phyloP scores from a whole-genome alignment of 2,113 vertebrate genomes.

The Mesocricetus auratus region DNA sequence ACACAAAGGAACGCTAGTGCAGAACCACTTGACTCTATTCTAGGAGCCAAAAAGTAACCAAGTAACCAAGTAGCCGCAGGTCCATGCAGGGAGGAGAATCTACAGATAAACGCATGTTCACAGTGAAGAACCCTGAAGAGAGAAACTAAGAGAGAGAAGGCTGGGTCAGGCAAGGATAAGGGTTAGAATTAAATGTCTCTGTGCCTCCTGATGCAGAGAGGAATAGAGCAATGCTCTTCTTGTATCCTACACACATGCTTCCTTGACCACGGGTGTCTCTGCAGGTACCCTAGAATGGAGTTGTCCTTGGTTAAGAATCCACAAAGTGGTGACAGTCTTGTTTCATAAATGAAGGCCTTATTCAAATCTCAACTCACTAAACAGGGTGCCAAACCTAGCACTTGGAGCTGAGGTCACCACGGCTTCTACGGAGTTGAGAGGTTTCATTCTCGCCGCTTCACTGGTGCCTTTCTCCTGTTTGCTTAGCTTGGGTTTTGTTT shows the following conservation, averaged over 20 bases:
- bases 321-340: neutral
- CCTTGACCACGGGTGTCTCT: neutral
- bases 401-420: neutral
- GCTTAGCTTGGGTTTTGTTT: neutral
- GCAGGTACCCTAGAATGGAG: neutral
- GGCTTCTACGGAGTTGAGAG: neutral
- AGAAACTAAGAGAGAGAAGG: neutral
- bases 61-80: neutral
- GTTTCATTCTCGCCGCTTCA: neutral
- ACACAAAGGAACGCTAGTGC: neutral
- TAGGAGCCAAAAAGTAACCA: neutral
- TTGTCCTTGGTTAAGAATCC: neutral
- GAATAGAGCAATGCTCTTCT: fast-evolving
- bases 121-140: neutral
- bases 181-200: neutral
- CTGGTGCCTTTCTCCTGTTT: neutral
- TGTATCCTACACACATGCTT: neutral
- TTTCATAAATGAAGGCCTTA: neutral
- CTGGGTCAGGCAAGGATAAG: neutral
- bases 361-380: conserved; percentile 5
- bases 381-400: neutral
- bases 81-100: neutral
- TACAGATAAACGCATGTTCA: neutral
- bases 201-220: neutral
- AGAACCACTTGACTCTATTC: neutral